Conservation (phyloP, 1,140 invertebrate species). For the Brachystomella parvula region DNA sequence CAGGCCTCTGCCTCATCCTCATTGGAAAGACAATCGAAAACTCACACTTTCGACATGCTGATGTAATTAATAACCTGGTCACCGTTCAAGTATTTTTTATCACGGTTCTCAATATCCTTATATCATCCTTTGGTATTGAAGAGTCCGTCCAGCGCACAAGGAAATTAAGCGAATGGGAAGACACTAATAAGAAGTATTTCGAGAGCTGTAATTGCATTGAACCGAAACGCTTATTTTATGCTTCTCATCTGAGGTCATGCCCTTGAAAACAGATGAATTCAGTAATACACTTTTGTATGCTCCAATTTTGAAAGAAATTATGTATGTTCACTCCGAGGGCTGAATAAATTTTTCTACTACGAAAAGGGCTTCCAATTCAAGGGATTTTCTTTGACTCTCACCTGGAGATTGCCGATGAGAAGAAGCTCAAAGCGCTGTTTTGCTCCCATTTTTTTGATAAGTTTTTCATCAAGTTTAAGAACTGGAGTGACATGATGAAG, state of each 20-base stretch:
- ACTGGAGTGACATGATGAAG: too few species aligned
- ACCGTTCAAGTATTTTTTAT: conserved; percentile 19
- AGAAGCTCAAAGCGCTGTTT: too few species aligned
- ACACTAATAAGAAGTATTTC: background rate
- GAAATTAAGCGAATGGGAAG: background rate
- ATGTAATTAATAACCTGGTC: conserved; percentile 10
- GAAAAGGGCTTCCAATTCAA: too few species aligned
- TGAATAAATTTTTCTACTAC: too few species aligned
- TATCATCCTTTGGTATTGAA: conserved; percentile 16
- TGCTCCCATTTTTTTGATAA: too few species aligned
- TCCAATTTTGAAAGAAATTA: too few species aligned
- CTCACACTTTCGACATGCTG: background rate
- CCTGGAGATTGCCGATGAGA: too few species aligned
- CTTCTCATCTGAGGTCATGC: background rate
- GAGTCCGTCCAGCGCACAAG: conserved; percentile 12
- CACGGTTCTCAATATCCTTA: conserved; percentile 15
- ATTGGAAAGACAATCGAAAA: conserved; percentile 6
- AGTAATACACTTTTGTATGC: too few species aligned
- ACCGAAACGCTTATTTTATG: background rate
- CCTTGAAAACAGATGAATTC: background rate
- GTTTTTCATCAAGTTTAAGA: too few species aligned
- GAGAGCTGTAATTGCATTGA: conserved; percentile 3
- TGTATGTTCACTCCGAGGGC: too few species aligned
- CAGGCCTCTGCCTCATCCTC: conserved; percentile 15
- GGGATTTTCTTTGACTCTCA: too few species aligned